Conservation (phyloP, 2,113 vertebrate species). For the Reinhardtius hippoglossoides region DNA sequence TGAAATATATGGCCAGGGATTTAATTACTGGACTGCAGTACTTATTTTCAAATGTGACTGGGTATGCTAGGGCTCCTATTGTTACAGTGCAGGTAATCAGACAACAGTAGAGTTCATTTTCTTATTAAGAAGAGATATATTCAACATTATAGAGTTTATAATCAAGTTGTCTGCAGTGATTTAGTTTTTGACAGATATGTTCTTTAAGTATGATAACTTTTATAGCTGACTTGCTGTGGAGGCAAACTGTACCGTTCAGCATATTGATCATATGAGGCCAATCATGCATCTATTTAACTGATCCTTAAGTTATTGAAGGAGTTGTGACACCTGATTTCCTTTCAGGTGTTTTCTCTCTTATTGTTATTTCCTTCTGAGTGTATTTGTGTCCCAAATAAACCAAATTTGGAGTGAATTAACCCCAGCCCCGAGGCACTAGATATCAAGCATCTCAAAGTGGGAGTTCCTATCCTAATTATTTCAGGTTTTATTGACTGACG, state of each 20-base stretch:
- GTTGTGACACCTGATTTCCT: constrained; percentile 19
- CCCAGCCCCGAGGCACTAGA: constrained; percentile 32
- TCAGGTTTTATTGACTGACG: constrained; percentile 28
- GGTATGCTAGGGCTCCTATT: constrained; percentile 61
- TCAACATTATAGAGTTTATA: constrained; percentile 51
- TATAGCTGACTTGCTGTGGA: constrained; percentile 16
- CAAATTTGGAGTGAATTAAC: constrained; percentile 44
- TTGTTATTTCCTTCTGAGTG: background rate
- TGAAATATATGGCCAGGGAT: constrained; percentile 55
- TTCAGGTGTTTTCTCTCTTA: background rate
- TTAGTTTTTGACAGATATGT: constrained; percentile 44
- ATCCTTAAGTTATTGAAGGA: constrained; percentile 21
- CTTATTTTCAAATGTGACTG: constrained; percentile 38
- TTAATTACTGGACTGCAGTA: constrained; percentile 62
- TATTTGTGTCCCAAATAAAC: constrained; percentile 3
- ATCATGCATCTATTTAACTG: constrained; percentile 26
- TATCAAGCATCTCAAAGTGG: constrained; percentile 55
- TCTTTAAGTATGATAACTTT: constrained; percentile 17
- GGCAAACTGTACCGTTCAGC: constrained; percentile 20
- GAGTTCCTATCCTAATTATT: constrained; percentile 28
- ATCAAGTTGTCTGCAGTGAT: constrained; percentile 47
- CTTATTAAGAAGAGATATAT: constrained; percentile 33
- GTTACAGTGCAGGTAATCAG: constrained; percentile 53
- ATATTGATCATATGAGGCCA: constrained; percentile 15
- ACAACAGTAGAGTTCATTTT: constrained; percentile 46